Percentiles rank a stretch among this genome's conserved stretches.
phyloP scores from a whole-genome alignment of 23 tunicate species.

The Pegea sp. region DNA sequence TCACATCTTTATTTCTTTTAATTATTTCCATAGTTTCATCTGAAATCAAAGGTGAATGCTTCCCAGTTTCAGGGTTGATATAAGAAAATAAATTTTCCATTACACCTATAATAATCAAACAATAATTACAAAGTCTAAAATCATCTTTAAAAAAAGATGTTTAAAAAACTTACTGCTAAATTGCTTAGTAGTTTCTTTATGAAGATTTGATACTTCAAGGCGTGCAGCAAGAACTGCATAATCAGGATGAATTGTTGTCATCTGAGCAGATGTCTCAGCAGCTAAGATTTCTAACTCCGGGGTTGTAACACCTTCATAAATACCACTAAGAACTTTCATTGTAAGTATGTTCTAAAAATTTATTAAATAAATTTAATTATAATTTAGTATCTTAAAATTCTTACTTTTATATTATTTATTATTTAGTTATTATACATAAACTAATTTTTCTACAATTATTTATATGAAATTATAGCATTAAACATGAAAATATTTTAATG shows the following conservation, averaged over 20 bases:
- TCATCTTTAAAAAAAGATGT: too few species aligned
- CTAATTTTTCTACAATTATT: too few species aligned
- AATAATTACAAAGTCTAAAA: too few species aligned
- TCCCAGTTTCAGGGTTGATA: slow-evolving; percentile 59
- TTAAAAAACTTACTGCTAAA: slow-evolving; percentile 25
- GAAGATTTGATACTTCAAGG: slow-evolving; percentile 90
- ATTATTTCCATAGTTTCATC: slow-evolving; percentile 59
- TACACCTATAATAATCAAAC: slow-evolving; percentile 64
- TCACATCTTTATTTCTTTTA: slow-evolving; percentile 59
- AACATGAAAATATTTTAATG: too few species aligned
- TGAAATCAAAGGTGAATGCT: slow-evolving; percentile 72
- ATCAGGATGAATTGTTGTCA: slow-evolving; percentile 99
- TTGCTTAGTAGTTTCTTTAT: slow-evolving; percentile 92
- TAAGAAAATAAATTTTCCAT: slow-evolving; percentile 64
- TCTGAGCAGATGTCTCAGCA: slow-evolving; percentile 97
- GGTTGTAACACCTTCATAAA: slow-evolving; percentile 96
- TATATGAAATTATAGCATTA: too few species aligned
- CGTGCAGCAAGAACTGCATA: slow-evolving; percentile 99
- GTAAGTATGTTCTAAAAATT: too few species aligned
- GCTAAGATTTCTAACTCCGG: slow-evolving; percentile 85
- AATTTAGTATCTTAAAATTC: too few species aligned
- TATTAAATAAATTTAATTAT: too few species aligned
- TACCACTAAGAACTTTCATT: slow-evolving; percentile 87
- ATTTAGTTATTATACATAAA: too few species aligned
- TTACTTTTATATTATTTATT: too few species aligned